Conservation (phyloP, 2,797 vertebrate genomes). For the Ptychobarbus kaznakovi region DNA sequence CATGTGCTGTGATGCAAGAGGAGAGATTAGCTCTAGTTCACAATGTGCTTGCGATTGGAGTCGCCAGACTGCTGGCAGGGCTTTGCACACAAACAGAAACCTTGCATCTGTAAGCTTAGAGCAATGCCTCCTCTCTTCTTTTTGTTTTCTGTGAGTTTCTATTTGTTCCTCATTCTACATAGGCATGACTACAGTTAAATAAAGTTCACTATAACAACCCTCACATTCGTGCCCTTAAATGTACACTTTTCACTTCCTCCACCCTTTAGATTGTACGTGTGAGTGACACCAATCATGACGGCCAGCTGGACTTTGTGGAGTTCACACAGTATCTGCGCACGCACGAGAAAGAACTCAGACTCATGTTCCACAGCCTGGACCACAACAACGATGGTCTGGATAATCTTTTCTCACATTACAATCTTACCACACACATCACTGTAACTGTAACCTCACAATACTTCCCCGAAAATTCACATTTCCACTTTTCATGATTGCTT, state of each 20-base stretch:
- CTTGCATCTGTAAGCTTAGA: slow-evolving; percentile 11
- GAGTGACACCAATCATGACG: slow-evolving; percentile 78
- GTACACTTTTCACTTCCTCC: neutral
- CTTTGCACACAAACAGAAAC: slow-evolving; percentile 24
- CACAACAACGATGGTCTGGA: slow-evolving; percentile 84
- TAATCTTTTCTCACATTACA: neutral
- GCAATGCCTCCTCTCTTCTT: neutral
- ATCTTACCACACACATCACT: neutral
- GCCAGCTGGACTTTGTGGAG: slow-evolving; percentile 84
- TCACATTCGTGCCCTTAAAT: neutral
- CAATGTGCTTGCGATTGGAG: slow-evolving; percentile 27
- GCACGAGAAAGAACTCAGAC: slow-evolving; percentile 81
- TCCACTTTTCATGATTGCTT: neutral
- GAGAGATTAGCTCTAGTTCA: slow-evolving; percentile 53
- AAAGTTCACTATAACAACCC: neutral
- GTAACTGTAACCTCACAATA: neutral
- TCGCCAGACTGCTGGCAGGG: neutral
- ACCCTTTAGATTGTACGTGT: slow-evolving; percentile 74
- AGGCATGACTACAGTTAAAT: neutral
- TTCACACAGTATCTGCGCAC: slow-evolving; percentile 82
- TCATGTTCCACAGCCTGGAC: slow-evolving; percentile 86
- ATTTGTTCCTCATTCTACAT: neutral
- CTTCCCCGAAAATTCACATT: neutral
- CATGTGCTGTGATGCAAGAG: slow-evolving; percentile 47
- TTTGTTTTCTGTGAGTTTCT: slow-evolving; percentile 5